Percentiles rank a stretch among this genome's conserved stretches.
Conservation (phyloP, 1,140 invertebrate species). For the Tetramorium alpestre region DNA sequence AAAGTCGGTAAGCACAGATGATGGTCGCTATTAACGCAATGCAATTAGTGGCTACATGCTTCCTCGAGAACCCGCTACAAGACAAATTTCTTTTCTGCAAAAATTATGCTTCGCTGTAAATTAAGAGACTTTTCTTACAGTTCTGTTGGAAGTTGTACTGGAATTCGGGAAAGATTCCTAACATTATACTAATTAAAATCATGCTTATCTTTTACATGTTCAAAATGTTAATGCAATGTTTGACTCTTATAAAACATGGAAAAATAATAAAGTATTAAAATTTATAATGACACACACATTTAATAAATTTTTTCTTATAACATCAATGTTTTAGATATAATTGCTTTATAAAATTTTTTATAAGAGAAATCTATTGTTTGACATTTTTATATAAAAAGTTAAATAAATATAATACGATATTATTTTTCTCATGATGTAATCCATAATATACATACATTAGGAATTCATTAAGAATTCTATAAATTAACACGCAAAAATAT, state of each 20-base stretch:
- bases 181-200: background rate
- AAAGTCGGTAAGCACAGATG: slow-evolving; percentile 59
- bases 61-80: slow-evolving; percentile 22
- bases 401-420: too few relatives aligned
- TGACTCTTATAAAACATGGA: background rate
- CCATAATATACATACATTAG: too few relatives aligned
- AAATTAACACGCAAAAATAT: too few relatives aligned
- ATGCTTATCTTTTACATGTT: background rate
- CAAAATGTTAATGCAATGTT: slow-evolving; percentile 52
- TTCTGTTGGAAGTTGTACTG: background rate
- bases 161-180: slow-evolving; percentile 13
- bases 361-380: slow-evolving; percentile 4
- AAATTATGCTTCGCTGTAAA: slow-evolving; percentile 44
- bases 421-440: too few relatives aligned
- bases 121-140: slow-evolving; percentile 21
- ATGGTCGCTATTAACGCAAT: slow-evolving; percentile 65
- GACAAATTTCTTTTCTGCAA: slow-evolving; percentile 50
- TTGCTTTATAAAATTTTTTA: background rate
- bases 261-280: background rate
- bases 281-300: background rate
- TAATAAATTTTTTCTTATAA: background rate
- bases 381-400: background rate
- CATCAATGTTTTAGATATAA: background rate
- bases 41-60: slow-evolving; percentile 66
- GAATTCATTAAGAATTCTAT: too few relatives aligned